Percentiles rank a stretch among this genome's conserved stretches.
These are phyloP conservation scores for Xanthorhoe spadicearia DNA, from an alignment of 2,888 invertebrate genomes.

Conservation along the genomic window DNA sequence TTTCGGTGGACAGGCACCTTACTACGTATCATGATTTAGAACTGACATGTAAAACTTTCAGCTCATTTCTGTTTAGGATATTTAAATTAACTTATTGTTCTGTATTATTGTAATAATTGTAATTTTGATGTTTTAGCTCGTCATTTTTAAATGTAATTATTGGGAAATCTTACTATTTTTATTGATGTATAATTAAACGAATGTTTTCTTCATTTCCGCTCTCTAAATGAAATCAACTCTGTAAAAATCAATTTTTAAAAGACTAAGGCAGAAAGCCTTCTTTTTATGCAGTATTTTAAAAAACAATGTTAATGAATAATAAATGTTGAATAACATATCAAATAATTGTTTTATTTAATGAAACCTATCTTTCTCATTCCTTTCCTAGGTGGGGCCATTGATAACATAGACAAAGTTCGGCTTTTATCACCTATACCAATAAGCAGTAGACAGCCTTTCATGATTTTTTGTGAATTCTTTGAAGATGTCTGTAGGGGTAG, in stretches of 20 bases:
- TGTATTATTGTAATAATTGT: slow-evolving; percentile 21
- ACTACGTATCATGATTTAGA: slow-evolving; percentile 21
- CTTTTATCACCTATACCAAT: too few species aligned
- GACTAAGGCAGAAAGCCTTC: slow-evolving; percentile 81
- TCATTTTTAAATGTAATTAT: slow-evolving; percentile 20
- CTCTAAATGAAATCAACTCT: slow-evolving; percentile 80
- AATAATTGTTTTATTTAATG: slow-evolving; percentile 62
- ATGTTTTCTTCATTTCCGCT: slow-evolving; percentile 54
- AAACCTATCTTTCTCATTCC: not conserved
- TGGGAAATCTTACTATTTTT: slow-evolving; percentile 19
- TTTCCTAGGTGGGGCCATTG: not conserved
- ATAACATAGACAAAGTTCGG: too few species aligned
- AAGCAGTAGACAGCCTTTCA: too few species aligned
- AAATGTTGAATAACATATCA: slow-evolving; percentile 82
- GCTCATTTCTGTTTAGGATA: slow-evolving; percentile 24
- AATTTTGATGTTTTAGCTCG: slow-evolving; percentile 28
- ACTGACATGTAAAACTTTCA: slow-evolving; percentile 12
- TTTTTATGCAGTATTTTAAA: slow-evolving; percentile 81
- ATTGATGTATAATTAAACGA: slow-evolving; percentile 20
- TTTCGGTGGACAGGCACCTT: slow-evolving; percentile 21
- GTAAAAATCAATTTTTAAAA: slow-evolving; percentile 70
- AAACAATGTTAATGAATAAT: slow-evolving; percentile 77
- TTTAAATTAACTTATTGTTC: slow-evolving; percentile 14
- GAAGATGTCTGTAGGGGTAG: too few species aligned
- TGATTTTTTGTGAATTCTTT: too few species aligned